Conservation (phyloP, 2,888 invertebrate species). For the Hyles lineata region DNA sequence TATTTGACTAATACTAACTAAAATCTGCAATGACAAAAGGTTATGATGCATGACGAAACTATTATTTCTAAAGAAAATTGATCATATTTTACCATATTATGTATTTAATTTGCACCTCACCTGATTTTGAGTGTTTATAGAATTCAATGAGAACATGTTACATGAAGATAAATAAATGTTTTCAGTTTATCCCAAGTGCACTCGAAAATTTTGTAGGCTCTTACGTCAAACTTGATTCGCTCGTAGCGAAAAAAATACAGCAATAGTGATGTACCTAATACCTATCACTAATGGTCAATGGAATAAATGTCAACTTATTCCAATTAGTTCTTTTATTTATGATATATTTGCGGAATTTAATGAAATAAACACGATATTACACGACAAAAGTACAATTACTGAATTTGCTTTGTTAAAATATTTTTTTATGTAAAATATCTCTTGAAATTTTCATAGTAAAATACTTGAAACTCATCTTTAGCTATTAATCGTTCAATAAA, state of each 20-base stretch:
- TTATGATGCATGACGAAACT: constrained; percentile 50
- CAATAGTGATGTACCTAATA: constrained; percentile 26
- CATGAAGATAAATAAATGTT: constrained; percentile 75
- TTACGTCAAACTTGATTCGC: constrained; percentile 78
- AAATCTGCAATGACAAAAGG: constrained; percentile 79
- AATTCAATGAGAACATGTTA: constrained; percentile 85
- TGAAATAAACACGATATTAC: no score
- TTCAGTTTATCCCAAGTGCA: constrained; percentile 75
- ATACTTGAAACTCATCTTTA: no score
- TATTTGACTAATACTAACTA: constrained; percentile 81
- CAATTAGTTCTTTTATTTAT: no score
- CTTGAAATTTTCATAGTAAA: no score
- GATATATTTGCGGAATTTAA: no score
- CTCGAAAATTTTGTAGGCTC: constrained; percentile 84
- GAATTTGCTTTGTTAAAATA: no score
- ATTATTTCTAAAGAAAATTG: constrained; percentile 25
- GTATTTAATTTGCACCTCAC: constrained; percentile 49
- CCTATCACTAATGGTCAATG: not conserved
- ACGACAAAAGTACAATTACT: no score
- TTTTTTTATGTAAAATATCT: no score
- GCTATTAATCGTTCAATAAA: no score
- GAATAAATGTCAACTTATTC: no score
- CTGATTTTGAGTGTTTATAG: constrained; percentile 83
- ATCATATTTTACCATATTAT: not conserved
- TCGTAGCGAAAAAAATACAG: constrained; percentile 44